Conservation (phyloP, 1,140 invertebrate species). For the Helicoverpa armigera region DNA sequence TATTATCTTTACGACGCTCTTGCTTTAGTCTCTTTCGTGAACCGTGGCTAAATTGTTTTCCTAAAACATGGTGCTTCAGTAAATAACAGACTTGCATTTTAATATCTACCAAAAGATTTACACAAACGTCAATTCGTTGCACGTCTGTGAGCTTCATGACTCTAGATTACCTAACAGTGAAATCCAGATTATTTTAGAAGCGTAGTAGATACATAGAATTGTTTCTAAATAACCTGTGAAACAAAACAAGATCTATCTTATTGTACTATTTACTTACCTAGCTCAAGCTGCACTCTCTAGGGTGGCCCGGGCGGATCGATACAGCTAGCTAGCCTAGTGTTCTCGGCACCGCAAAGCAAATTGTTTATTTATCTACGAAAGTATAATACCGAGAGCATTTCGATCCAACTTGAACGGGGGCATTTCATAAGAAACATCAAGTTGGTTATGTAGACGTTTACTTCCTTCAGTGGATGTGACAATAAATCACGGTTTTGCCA, state of each 20-base stretch:
- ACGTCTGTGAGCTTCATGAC: no score
- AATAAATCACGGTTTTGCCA: no score
- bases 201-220: no score
- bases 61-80: not conserved
- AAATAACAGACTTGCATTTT: not conserved
- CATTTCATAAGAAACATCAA: not conserved
- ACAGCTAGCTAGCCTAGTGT: conserved; percentile 59
- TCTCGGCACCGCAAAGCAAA: not conserved
- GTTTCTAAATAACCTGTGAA: not conserved
- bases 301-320: conserved; percentile 77
- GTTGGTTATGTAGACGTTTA: no score
- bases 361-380: not conserved
- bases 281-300: conserved; percentile 54
- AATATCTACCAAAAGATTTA: no score
- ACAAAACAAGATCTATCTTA: not conserved
- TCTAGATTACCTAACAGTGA: no score
- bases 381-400: no score
- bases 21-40: conserved; percentile 1
- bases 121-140: no score
- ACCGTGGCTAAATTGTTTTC: conserved; percentile 36
- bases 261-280: not conserved
- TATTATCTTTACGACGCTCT: conserved; percentile 41
- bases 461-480: no score
- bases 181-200: no score
- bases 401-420: no score